Conservation (phyloP, 2,888 invertebrate species). For the Drosophila hamatofila region DNA sequence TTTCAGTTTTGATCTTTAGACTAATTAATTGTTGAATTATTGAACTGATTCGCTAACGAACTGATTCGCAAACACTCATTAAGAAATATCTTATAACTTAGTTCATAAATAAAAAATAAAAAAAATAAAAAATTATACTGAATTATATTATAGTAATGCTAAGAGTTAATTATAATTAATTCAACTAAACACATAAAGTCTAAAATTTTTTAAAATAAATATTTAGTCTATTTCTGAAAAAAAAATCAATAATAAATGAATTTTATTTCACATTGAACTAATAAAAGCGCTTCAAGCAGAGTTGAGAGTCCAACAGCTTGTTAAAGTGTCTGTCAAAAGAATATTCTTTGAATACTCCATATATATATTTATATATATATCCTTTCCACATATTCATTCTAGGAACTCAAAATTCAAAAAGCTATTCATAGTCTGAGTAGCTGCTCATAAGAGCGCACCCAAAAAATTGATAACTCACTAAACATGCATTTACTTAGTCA, state of each 20-base stretch:
- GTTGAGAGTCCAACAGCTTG: neutral
- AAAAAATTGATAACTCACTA: constrained; percentile 40
- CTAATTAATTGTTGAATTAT: too few species aligned
- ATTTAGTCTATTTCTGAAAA: too few species aligned
- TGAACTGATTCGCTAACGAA: too few species aligned
- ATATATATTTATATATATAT: neutral
- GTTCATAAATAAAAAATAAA: too few species aligned
- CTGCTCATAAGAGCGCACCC: neutral
- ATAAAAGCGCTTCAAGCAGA: neutral
- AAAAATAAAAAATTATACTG: too few species aligned
- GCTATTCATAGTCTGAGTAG: constrained; percentile 4
- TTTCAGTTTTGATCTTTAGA: too few species aligned
- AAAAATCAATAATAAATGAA: neutral
- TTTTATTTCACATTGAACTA: neutral
- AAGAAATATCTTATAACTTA: too few species aligned
- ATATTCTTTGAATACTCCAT: neutral
- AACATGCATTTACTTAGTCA: constrained; percentile 41
- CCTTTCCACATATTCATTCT: neutral
- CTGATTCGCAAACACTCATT: too few species aligned
- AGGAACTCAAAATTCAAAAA: neutral
- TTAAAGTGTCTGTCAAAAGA: neutral
- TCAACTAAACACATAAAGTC: too few species aligned
- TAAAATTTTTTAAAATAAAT: too few species aligned
- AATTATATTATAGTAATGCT: too few species aligned
- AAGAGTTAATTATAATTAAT: too few species aligned